Base-by-base conservation (phyloP, 2,113 vertebrate species). In the Arvicanthis niloticus region DNA sequence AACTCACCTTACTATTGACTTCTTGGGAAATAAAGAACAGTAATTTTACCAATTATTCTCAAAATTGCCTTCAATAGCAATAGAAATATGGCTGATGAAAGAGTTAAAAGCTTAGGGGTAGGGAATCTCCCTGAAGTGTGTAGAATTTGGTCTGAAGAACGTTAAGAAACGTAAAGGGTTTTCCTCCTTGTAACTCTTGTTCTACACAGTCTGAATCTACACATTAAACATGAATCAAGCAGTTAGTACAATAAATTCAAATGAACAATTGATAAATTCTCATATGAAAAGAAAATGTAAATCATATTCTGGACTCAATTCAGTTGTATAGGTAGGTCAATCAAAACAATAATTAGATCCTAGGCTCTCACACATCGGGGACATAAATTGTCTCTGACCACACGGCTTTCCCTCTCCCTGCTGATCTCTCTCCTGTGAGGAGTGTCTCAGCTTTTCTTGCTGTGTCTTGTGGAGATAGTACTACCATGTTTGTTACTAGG, bases 281-380 rank as follows among this genome's bases (percentile, higher is more conserved):
- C 88, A 88, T 40, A 53, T 67, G 58, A 89, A 95, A 96, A 95
- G 48, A 84, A 88, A 77, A 21, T 70, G 53, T 48, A 81, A 76
- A 29, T 8, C 60, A 26, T 53, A 92, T 45, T 19, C 81, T 94
- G 45, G 37, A 87, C 21, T 88, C 42, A 60, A 37, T 19, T 58
- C 62, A 95, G 88, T 88, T 29, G 60, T 89, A 62, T 73, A 67
- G 21, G 86, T 85, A 53, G 58, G 26, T 91, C 70, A 53, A 31
- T 84, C 56, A 68, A 88, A 96, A 88, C 3, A 56, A 31, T 13
- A 67, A n/a, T 65, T 94, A 62, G 51, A 89, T 31, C 26, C 9
- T 58, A 21, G 34, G 17, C 53, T 53, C 31, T 68, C 62, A 85
- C 7, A 0, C 16, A 45, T 19, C 53, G 29, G 78, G 6, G 4